Evolutionary conservation across 2,113 vertebrate species (phyloP), one percentile per base, ranked within the genome.

Genomic region (Dipodomys stephensi): DNA sequence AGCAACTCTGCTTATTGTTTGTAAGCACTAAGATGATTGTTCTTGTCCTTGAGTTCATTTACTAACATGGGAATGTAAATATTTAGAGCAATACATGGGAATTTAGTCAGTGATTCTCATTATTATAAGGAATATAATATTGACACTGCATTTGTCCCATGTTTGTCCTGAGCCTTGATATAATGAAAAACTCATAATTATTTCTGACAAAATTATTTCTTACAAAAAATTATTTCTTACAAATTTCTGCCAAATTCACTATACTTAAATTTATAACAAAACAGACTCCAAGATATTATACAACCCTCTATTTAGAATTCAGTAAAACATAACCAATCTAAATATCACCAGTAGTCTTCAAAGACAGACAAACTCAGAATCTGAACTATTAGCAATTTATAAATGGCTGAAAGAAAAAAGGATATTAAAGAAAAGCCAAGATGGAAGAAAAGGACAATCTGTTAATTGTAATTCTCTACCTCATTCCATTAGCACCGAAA

Each of bases 41-140:
- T 89, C 27, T 87, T 92, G 73, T 95, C 97, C 93, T 96, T 95
- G 76, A 96, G 88, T 68, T 79, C 23, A 96, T 95, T 97, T 96
- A 91, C 95, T 96, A 95, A 93, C 69, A 93, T 28, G 91, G 57
- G 18, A 95, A 27, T 19, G 82, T 97, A 98, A 98, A 98, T 96
- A 98, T 97, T 97, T 97, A 97, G 44, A 87, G 25, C 57, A 89
- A 77, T 89, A 32, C 44, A 88, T 4, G 3, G 64, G 88, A 78
- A 97, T 96, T 96, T 97, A 96, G 71, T 53, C 68, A 93, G 35
- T 91, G 89, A 39, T 97, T 97, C 94, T 73, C 28, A 97, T 96
- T 97, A 96, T 71, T 88, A 60, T 94, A 95, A 96, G 96, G 87
- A 96, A 97, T 85, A 85, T 84, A 98, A 97, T 98, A 97, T 98